Percentiles rank a stretch among this genome's conserved stretches.
Conservation (phyloP, 2,113 vertebrate species). For the Sander lucioperca region DNA sequence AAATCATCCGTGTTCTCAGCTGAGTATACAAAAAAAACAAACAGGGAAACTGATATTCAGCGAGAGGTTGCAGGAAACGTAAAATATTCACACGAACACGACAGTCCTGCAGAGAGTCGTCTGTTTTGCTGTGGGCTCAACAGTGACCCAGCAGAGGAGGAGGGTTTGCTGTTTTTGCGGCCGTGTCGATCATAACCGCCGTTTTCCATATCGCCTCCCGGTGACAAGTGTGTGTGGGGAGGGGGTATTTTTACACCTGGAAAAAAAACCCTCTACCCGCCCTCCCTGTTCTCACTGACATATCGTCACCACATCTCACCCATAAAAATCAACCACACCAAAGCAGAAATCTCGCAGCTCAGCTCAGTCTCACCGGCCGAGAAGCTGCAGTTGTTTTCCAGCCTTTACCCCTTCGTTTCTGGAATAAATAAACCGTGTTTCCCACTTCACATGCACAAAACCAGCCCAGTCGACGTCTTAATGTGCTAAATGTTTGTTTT, state of each 20-base stretch:
- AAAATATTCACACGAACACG: background rate
- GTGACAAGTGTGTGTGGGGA: background rate
- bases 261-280: background rate
- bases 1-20: background rate
- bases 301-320: background rate
- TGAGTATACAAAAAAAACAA: no score
- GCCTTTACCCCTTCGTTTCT: slow-evolving; percentile 27
- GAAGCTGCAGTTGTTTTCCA: slow-evolving; percentile 37
- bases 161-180: background rate
- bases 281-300: background rate
- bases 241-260: slow-evolving; percentile 28
- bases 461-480: background rate
- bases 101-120: background rate
- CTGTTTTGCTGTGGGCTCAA: background rate
- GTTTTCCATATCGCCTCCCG: slow-evolving; percentile 36
- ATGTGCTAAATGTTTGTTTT: slow-evolving; percentile 29
- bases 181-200: slow-evolving; percentile 32
- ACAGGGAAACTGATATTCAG: background rate
- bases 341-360: slow-evolving; percentile 12
- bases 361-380: slow-evolving; percentile 38
- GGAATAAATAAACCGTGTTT: background rate
- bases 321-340: background rate
- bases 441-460: background rate
- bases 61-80: background rate
- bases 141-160: background rate